These are phyloP conservation scores for Leptoclinus maculatus DNA, from an alignment of 2,797 vertebrate species.

Conservation along the genomic window DNA sequence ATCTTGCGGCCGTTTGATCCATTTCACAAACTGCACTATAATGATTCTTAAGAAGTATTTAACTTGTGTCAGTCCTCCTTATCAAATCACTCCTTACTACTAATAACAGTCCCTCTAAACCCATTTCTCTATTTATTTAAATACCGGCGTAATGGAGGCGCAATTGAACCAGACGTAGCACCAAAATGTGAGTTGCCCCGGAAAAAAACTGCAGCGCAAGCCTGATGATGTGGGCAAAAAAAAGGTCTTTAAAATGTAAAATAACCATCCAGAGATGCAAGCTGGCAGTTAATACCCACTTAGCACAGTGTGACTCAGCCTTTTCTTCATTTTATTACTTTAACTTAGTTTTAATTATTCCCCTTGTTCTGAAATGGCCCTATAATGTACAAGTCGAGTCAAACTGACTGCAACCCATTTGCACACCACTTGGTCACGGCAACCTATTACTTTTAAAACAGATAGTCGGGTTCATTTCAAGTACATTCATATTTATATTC, in stretches of 20 bases:
- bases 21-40: slow-evolving; percentile 25
- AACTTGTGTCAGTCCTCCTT: slow-evolving; percentile 31
- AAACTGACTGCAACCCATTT: slow-evolving; percentile 38
- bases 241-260: slow-evolving; percentile 72
- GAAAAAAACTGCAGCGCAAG: slow-evolving; percentile 33
- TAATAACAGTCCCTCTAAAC: slow-evolving; percentile 29
- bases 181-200: slow-evolving; percentile 18
- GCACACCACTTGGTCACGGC: slow-evolving; percentile 30
- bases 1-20: slow-evolving; percentile 37
- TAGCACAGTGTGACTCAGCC: slow-evolving; percentile 64
- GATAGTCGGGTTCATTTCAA: slow-evolving; percentile 21
- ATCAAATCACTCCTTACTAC: slow-evolving; percentile 33
- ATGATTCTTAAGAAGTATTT: slow-evolving; percentile 29
- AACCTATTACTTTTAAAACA: slow-evolving; percentile 35
- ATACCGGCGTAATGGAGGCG: slow-evolving; percentile 30
- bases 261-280: slow-evolving; percentile 62
- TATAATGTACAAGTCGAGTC: slow-evolving; percentile 39
- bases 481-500: slow-evolving; percentile 36
- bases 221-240: slow-evolving; percentile 67
- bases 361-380: slow-evolving; percentile 55
- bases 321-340: slow-evolving; percentile 72
- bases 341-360: slow-evolving; percentile 69
- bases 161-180: slow-evolving; percentile 27
- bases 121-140: slow-evolving; percentile 49
- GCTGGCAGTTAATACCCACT: slow-evolving; percentile 63